phyloP scores from a whole-genome alignment of 2,113 vertebrate genomes.

The Colistium nudipinnis region DNA sequence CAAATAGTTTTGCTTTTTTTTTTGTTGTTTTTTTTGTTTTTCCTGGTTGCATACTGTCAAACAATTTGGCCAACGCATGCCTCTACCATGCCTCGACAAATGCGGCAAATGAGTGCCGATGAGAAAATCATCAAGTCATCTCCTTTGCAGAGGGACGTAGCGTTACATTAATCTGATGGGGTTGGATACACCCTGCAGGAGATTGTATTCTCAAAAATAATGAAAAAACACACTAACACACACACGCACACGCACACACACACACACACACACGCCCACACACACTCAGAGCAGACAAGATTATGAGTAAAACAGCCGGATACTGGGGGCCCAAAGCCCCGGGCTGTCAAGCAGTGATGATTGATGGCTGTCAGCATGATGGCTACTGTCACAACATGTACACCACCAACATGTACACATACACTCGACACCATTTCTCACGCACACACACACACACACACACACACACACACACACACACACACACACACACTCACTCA shows the following conservation, averaged over 20 bases:
- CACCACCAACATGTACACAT: slow-evolving; percentile 43
- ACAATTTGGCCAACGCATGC: no score
- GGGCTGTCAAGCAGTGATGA: slow-evolving; percentile 65
- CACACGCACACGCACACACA: not conserved
- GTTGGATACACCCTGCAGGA: slow-evolving; percentile 65
- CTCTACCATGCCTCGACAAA: no score
- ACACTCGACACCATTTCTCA: no score
- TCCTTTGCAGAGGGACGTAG: slow-evolving; percentile 61
- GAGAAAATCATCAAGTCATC: slow-evolving; percentile 72
- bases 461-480: slow-evolving; percentile 10
- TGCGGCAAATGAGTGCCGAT: slow-evolving; percentile 50
- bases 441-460: slow-evolving; percentile 1
- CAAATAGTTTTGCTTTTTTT: slow-evolving; percentile 9
- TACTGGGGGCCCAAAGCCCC: slow-evolving; percentile 53
- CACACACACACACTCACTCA: slow-evolving; percentile 14
- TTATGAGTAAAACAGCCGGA: slow-evolving; percentile 61
- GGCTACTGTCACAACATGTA: slow-evolving; percentile 67
- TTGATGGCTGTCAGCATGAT: slow-evolving; percentile 66
- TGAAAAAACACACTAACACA: slow-evolving; percentile 16
- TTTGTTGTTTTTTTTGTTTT: no score
- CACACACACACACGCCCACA: slow-evolving; percentile 34
- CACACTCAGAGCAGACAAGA: slow-evolving; percentile 23
- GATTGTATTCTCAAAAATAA: slow-evolving; percentile 56
- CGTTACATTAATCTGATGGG: slow-evolving; percentile 50
- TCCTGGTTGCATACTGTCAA: slow-evolving; percentile 5